These are phyloP conservation scores for Onychostruthus taczanowskii DNA, from an alignment of 2,113 vertebrate genomes.

Conservation along the genomic window DNA sequence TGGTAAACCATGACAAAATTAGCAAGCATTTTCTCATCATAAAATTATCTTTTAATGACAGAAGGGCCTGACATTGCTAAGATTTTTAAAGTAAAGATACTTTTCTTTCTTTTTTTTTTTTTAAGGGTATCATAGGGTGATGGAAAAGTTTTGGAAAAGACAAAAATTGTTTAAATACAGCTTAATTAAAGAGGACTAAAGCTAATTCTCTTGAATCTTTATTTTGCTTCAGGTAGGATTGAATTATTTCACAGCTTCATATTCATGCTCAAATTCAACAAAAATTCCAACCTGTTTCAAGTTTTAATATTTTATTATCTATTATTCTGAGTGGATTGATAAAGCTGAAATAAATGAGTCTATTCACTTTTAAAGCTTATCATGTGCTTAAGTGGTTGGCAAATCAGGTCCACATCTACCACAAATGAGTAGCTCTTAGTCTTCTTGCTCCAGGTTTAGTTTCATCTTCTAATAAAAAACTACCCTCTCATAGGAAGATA, in stretches of 20 bases:
- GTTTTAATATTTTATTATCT: slow-evolving; percentile 48
- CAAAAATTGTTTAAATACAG: not conserved
- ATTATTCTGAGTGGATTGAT: not conserved
- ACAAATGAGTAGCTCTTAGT: not conserved
- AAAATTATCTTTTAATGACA: not conserved
- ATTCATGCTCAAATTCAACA: slow-evolving; percentile 3
- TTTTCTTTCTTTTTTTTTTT: not conserved
- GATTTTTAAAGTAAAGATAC: not conserved
- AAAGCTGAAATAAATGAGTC: slow-evolving; percentile 30
- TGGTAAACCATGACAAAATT: not conserved
- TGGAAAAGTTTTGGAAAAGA: not conserved
- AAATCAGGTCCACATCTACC: not conserved
- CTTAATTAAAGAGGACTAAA: not conserved
- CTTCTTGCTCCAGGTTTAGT: not conserved
- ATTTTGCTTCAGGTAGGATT: slow-evolving; percentile 29
- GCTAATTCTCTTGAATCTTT: not conserved
- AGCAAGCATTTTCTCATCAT: not conserved
- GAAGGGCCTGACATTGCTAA: not conserved
- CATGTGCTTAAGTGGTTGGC: not conserved
- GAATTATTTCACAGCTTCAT: slow-evolving; percentile 32
- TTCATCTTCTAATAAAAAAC: not conserved
- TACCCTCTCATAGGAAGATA: not conserved
- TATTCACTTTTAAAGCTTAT: not conserved
- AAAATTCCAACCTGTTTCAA: slow-evolving; percentile 11
- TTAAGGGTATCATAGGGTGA: not conserved